Percentiles rank a stretch among this genome's conserved stretches.
Conservation (phyloP, 1,140 invertebrate genomes). For the Eufriesea mexicana region DNA sequence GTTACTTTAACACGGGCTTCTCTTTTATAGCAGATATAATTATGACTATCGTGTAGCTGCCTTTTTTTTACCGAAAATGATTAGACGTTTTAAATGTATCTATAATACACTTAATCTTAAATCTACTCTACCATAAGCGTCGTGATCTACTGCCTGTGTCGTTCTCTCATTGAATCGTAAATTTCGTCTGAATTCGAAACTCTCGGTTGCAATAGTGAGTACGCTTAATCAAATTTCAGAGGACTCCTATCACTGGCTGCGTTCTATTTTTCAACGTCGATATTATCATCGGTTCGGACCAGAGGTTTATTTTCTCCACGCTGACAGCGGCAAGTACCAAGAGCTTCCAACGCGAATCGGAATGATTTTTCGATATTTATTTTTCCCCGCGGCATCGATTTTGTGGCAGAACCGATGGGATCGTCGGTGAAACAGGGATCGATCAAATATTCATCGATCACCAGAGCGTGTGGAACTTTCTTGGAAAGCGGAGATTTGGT, state of each 20-base stretch:
- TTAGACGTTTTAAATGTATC: no score
- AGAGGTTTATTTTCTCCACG: constrained; percentile 6
- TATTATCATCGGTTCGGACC: constrained; percentile 20
- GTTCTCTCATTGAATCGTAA: background rate
- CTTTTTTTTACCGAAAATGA: no score
- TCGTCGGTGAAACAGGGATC: constrained; percentile 11
- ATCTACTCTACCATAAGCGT: no score
- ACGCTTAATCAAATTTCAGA: constrained; percentile 1
- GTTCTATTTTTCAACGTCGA: constrained; percentile 31
- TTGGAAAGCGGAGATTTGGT: constrained; percentile 3
- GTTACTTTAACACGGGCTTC: no score
- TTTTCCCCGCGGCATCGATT: background rate
- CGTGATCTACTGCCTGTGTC: background rate
- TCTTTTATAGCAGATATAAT: no score
- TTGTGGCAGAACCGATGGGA: background rate
- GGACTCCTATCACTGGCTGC: background rate
- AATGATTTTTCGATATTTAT: constrained; percentile 42
- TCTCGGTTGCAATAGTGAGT: background rate
- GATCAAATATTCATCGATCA: constrained; percentile 46
- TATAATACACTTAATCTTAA: no score
- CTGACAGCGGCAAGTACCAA: background rate
- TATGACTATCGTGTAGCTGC: no score
- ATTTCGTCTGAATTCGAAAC: constrained; percentile 9
- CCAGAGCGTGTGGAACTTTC: background rate
- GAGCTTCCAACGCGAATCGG: background rate